Base-by-base conservation (phyloP, 2,888 invertebrate genomes). In the Amiota mariae region DNA sequence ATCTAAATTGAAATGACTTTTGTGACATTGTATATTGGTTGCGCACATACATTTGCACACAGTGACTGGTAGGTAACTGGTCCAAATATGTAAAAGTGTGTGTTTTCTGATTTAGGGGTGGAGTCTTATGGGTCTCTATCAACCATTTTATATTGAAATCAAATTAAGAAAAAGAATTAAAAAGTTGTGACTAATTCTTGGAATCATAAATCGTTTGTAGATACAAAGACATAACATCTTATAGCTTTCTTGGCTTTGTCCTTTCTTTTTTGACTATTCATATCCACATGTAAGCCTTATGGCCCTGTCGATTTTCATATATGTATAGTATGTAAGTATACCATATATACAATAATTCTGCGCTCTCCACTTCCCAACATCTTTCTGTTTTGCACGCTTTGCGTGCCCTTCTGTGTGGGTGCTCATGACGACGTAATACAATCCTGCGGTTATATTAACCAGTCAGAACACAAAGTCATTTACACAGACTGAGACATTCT, bases 401-500 rank as follows among this genome's bases (percentile, higher is more conserved):
- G 59, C 20, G 57, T 18, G 18, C 12, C 57, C 11, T 54, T 54
- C 47, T 73, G 71, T 67, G 72, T 74, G 66, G 20, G 18, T 56
- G 15, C 54, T 64, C 72, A 71, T 73, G 79, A 66, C 77, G 76
- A 66, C 80, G 75, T 81, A 80, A 80, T 86, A 78, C 81, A 85
- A 85, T 85, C 84, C 88, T 88, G 88, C 82, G 88, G 88, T 88
- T 88, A 87, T 87, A 88, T 88, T 88, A 88, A 88, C 89, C 88
- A 89, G 88, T 89, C 87, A 88, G 85, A 85, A 84, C 80, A 81
- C 85, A 88, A 88, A 88, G 88, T 88, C 88, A 84, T 78, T 80
- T 79, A 77, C 76, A 82, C 68, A 74, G 75, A 74, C 73, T 76
- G 72, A 47, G 56, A 63, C 71, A 73, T 36, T 6, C 36, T 36